Conservation (phyloP, 2,888 invertebrate genomes). For the Pseudanteris insignis region DNA sequence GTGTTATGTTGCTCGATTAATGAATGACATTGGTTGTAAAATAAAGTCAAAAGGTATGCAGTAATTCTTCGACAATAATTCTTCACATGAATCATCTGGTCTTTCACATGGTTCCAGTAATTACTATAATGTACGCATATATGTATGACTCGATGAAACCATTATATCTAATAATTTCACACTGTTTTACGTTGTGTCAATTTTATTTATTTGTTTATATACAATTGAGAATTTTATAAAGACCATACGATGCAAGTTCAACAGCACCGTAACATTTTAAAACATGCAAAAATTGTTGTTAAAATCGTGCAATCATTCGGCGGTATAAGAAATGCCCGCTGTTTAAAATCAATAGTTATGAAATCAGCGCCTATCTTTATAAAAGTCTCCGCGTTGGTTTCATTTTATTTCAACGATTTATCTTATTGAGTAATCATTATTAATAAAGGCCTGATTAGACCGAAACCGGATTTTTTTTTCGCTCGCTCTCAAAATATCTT, state of each 20-base stretch:
- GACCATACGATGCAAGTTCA: conserved; percentile 5
- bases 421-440: conserved; percentile 18
- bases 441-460: conserved; percentile 36
- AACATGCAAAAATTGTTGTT: conserved; percentile 2
- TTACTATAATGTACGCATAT: conserved; percentile 28
- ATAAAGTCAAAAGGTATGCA: no score
- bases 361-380: conserved; percentile 36
- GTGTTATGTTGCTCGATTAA: no score
- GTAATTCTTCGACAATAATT: conserved; percentile 41
- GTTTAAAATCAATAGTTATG: conserved; percentile 23
- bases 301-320: conserved; percentile 8
- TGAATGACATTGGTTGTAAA: no score
- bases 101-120: conserved; percentile 23
- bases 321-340: no score
- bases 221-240: conserved; percentile 37
- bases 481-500: conserved; percentile 42
- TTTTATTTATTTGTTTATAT: conserved; percentile 27
- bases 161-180: conserved; percentile 15
- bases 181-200: conserved; percentile 11
- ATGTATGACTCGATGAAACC: conserved; percentile 32
- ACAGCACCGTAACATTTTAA: conserved; percentile 4
- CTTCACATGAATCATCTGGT: conserved; percentile 24
- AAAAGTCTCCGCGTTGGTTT: conserved; percentile 36
- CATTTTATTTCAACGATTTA: conserved; percentile 15
- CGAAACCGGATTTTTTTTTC: conserved; percentile 31